Evolutionary conservation across 2,797 vertebrate genomes (phyloP).

Genomic region (Danio albolineatus): DNA sequence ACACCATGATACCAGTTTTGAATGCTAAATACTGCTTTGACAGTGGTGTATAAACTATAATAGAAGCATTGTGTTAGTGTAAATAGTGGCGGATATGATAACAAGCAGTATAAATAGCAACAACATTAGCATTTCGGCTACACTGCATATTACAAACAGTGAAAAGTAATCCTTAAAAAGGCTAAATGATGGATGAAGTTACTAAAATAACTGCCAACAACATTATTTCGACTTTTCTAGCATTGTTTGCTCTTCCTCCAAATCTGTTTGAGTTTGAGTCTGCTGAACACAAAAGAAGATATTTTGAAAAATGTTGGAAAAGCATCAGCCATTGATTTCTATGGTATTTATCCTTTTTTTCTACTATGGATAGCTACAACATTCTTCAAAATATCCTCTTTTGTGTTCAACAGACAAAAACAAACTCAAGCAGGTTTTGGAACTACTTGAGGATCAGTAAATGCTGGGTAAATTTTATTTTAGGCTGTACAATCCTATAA

Average conservation of each 20-base stretch:
- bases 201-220: constrained; percentile 1
- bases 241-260: too few species aligned
- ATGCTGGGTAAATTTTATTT: too few species aligned
- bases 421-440: too few species aligned
- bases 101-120: neutral
- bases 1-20: neutral
- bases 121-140: neutral
- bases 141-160: neutral
- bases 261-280: too few species aligned
- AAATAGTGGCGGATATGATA: neutral
- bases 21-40: neutral
- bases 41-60: neutral
- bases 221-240: neutral
- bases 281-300: too few species aligned
- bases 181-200: neutral
- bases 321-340: neutral
- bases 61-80: neutral
- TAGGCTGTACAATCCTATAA: neutral
- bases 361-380: too few species aligned
- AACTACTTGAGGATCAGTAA: too few species aligned
- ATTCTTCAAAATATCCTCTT: too few species aligned
- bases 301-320: too few species aligned
- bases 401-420: too few species aligned
- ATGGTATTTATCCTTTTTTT: too few species aligned
- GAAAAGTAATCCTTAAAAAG: neutral